Conservation (phyloP, 2,888 invertebrate species). For the Polietes domitor region DNA sequence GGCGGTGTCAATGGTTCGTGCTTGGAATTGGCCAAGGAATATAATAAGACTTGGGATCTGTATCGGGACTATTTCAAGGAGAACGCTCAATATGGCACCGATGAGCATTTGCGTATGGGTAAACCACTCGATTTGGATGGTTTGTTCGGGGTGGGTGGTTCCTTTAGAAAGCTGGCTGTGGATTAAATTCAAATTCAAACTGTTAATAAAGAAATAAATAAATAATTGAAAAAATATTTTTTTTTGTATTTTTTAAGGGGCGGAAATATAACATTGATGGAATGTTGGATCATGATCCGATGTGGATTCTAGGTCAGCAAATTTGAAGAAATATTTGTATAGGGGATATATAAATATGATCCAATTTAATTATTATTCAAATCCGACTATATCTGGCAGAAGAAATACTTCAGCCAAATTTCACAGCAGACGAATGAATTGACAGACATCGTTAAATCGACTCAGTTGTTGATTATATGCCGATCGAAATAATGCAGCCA, state of each 20-base stretch:
- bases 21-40: constrained; percentile 69
- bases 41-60: constrained; percentile 69
- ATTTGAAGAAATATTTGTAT: too few relatives aligned
- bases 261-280: too few relatives aligned
- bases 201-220: neutral
- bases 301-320: too few relatives aligned
- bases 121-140: constrained; percentile 71
- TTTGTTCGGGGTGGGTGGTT: constrained; percentile 73
- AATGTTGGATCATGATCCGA: too few relatives aligned
- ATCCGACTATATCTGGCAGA: too few relatives aligned
- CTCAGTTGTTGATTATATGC: neutral
- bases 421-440: too few relatives aligned
- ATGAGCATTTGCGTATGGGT: constrained; percentile 72
- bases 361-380: too few relatives aligned
- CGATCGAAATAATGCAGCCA: too few relatives aligned
- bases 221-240: neutral
- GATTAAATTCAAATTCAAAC: constrained; percentile 69
- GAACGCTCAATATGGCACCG: constrained; percentile 72
- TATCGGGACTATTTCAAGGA: constrained; percentile 73
- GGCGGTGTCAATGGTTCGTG: constrained; percentile 82
- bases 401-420: too few relatives aligned
- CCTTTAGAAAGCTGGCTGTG: constrained; percentile 72
- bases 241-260: too few relatives aligned
- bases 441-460: constrained; percentile 51
- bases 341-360: too few relatives aligned